Base-by-base conservation (phyloP, 1,140 invertebrate species). In the Macrocentrus cingulum region DNA sequence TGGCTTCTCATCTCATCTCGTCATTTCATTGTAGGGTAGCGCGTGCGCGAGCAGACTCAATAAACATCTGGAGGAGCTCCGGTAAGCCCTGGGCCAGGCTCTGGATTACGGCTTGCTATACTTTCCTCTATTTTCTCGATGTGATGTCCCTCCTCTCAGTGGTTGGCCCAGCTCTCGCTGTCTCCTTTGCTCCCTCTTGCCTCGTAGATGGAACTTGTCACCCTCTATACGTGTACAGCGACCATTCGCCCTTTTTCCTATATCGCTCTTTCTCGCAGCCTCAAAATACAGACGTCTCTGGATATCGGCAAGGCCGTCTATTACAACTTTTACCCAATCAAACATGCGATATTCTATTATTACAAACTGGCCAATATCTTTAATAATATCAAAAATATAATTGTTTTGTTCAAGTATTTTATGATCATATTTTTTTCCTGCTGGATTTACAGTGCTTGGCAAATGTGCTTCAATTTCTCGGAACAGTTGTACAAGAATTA, bases 41-140 rank as follows among this genome's bases (percentile, higher is more conserved):
- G 70, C 68, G 67, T 71, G 72, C 70, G 71, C 70, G 60, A 57
- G 59, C 62, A 63, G 66, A 75, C 71, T 76, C 74, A 75, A 76
- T 76, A 77, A 77, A 76, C 74, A 76, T 75, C 69, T 68, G 65
- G 61, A 66, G 65, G 69, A 74, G 67, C 67, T 66, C 58, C 53
- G 67, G 71, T 76, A 77, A 77, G 68, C 70, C 67, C 66, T 66
- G 63, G 69, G 59, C 72, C 61, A 65, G 70, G 68, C 67, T 74
- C 71, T 74, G 74, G 74, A 77, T 76, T 75, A 77, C 71, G 56
- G 58, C 34, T 22, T 54, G 64, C 68, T 69, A 48, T 56, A 74
- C 71, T 74, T 71, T 68, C 67, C 68, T 72, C 65, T 73, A 74
- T 70, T 72, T 74, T 71, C 62, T 58, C 46, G 59, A 66, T 67